Percentiles rank a stretch among this genome's conserved stretches.
Conservation (phyloP, 2,888 invertebrate species). For the Drosophila ustulata region DNA sequence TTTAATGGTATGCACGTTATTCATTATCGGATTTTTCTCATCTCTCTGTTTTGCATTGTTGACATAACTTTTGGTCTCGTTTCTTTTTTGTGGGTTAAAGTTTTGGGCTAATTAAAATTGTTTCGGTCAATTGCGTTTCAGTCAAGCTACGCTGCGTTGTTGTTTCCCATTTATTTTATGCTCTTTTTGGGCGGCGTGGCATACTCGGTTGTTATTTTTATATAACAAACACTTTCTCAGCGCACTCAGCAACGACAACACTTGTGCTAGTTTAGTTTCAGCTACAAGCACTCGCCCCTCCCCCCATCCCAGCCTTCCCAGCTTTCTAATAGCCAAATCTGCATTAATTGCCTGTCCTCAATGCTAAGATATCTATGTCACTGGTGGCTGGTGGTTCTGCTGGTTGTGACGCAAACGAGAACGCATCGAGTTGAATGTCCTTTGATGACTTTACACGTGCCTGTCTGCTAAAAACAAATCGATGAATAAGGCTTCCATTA, state of each 20-base stretch:
- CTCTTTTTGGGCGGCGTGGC: slow-evolving; percentile 16
- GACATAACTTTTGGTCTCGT: slow-evolving; percentile 40
- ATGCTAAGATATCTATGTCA: slow-evolving; percentile 1
- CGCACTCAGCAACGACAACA: slow-evolving; percentile 26
- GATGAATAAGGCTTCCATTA: slow-evolving; percentile 67
- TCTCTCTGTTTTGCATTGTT: slow-evolving; percentile 23
- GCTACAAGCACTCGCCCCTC: slow-evolving; percentile 15
- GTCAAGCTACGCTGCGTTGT: slow-evolving; percentile 41
- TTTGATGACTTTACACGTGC: slow-evolving; percentile 34
- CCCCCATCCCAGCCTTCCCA: slow-evolving; percentile 11
- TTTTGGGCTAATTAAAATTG: slow-evolving; percentile 57
- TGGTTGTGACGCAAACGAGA: slow-evolving; percentile 33
- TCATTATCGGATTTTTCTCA: slow-evolving; percentile 31
- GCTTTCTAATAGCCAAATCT: slow-evolving; percentile 46
- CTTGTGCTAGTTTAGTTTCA: slow-evolving; percentile 52
- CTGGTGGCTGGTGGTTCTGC: too few species aligned
- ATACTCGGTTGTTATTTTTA: slow-evolving; percentile 27
- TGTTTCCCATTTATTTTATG: slow-evolving; percentile 3
- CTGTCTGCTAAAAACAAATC: slow-evolving; percentile 52
- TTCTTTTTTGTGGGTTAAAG: slow-evolving; percentile 28
- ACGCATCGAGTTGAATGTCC: slow-evolving; percentile 67
- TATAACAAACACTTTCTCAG: slow-evolving; percentile 48
- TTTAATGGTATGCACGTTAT: slow-evolving; percentile 14
- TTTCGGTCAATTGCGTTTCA: slow-evolving; percentile 61
- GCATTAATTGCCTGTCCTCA: slow-evolving; percentile 21